Conservation (phyloP, 2,113 vertebrate species). For the Setophaga kirtlandii region DNA sequence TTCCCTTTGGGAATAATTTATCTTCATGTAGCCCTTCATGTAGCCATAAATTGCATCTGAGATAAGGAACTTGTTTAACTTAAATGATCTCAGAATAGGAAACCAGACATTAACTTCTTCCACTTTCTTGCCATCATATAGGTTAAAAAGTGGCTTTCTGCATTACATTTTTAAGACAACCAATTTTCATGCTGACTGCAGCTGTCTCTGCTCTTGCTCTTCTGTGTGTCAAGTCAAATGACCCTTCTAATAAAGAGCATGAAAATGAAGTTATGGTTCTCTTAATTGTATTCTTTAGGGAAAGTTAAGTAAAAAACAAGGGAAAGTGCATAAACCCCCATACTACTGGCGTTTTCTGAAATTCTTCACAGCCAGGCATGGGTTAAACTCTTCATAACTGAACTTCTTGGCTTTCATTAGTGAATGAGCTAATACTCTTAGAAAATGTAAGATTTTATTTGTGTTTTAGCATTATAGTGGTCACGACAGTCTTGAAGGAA, state of each 20-base stretch:
- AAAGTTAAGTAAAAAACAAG: not conserved
- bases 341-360: not conserved
- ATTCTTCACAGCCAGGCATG: not conserved
- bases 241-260: not conserved
- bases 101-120: not conserved
- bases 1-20: not conserved
- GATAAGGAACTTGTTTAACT: not conserved
- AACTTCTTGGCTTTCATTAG: not conserved
- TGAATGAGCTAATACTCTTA: not conserved
- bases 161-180: not conserved
- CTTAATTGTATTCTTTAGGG: not conserved
- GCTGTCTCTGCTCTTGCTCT: not conserved
- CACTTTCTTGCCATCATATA: not conserved
- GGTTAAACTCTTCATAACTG: not conserved
- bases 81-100: not conserved
- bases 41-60: not conserved
- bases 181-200: not conserved
- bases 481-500: not conserved
- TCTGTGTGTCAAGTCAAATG: not conserved
- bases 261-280: not conserved
- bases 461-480: not conserved
- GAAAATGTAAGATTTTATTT: not conserved
- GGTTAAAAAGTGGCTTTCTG: not conserved
- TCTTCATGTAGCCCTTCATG: not conserved
- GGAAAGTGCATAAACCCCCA: not conserved